Evolutionary conservation across 2,113 vertebrate genomes (phyloP).

Genomic region (Elaphurus davidianus): DNA sequence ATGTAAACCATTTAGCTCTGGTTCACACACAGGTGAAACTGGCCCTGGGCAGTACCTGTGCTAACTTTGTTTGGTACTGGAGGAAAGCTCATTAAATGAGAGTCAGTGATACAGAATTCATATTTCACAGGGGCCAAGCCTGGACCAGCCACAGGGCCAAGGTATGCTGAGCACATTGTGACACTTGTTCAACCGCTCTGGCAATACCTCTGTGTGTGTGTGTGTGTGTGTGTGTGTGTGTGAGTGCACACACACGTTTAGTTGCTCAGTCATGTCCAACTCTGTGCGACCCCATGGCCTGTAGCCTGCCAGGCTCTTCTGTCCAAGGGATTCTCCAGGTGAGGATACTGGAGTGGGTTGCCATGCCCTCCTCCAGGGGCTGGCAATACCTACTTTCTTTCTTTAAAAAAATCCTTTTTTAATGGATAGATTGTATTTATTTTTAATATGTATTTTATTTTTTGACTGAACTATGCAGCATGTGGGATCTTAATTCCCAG

Average conservation of each 20-base stretch:
- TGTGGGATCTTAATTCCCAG: not conserved
- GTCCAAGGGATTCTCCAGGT: not conserved
- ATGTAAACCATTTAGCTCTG: not conserved
- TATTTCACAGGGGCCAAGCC: not conserved
- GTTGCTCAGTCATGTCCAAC: not conserved
- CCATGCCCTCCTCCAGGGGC: not conserved
- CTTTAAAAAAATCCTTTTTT: not conserved
- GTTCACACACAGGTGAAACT: not conserved
- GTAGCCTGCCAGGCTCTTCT: not conserved
- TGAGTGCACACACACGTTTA: not conserved
- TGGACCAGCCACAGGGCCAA: not conserved
- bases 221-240: not conserved
- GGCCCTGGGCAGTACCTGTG: not conserved
- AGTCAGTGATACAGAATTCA: not conserved
- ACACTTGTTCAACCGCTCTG: not conserved
- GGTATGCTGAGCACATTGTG: not conserved
- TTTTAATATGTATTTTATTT: not conserved
- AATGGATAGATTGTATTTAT: not conserved
- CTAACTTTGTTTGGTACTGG: conserved; percentile 17
- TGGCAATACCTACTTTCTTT: not conserved
- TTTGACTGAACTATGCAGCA: not conserved
- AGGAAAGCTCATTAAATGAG: conserved; percentile 35
- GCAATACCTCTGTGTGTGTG: not conserved
- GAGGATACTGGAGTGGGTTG: not conserved
- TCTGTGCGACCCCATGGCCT: not conserved